Percentiles rank a stretch among this genome's conserved stretches.
These are phyloP conservation scores for Ceratina australensis DNA, from an alignment of 1,140 invertebrate species.

Conservation along the genomic window DNA sequence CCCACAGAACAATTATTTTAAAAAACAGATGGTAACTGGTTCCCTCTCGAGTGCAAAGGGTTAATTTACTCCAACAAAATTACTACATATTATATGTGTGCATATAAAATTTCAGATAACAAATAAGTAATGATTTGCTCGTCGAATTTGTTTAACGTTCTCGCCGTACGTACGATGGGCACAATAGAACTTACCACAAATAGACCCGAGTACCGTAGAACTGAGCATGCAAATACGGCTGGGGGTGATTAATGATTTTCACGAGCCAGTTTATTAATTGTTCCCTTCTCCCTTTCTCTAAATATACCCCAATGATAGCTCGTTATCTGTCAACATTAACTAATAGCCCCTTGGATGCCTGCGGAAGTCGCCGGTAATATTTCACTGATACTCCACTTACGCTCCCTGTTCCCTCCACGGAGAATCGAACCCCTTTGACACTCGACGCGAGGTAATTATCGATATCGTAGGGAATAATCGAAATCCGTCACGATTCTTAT, in stretches of 20 bases:
- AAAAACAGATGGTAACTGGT: no score
- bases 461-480: neutral
- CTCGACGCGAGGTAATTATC: neutral
- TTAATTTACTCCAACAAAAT: no score
- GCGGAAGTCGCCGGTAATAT: slow-evolving; percentile 14
- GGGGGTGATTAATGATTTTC: slow-evolving; percentile 13
- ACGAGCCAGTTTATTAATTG: slow-evolving; percentile 13
- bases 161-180: no score
- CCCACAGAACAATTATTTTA: no score
- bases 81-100: no score
- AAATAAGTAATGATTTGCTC: no score
- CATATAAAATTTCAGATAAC: no score
- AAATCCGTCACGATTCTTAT: neutral
- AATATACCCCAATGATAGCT: neutral
- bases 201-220: no score
- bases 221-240: neutral
- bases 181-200: no score
- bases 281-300: neutral
- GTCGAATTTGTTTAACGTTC: no score
- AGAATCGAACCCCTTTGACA: neutral
- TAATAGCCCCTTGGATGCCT: slow-evolving; percentile 1
- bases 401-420: neutral
- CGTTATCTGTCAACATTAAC: slow-evolving; percentile 15
- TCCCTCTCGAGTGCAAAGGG: no score
- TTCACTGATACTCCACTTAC: slow-evolving; percentile 16